phyloP scores from a whole-genome alignment of 2,797 vertebrate genomes.

The Phrynocephalus forsythii region DNA sequence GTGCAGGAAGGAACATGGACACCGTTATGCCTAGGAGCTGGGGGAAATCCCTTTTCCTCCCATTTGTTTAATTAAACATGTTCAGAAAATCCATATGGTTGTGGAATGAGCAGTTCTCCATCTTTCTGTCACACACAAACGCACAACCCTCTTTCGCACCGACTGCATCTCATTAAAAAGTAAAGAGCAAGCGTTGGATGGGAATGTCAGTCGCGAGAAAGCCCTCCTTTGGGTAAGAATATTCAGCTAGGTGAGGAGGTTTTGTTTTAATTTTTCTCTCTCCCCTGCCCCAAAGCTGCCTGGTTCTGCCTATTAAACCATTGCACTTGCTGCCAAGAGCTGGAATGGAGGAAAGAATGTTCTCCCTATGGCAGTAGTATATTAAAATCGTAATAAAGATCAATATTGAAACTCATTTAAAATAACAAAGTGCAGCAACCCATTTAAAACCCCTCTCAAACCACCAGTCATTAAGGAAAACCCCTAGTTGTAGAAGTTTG shows the following conservation, averaged over 20 bases:
- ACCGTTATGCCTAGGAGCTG: neutral
- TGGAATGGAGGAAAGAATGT: too few species aligned
- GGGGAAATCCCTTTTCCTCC: neutral
- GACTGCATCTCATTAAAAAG: slow-evolving; percentile 53
- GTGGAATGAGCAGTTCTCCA: neutral
- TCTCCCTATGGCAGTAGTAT: neutral
- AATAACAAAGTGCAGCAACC: too few species aligned
- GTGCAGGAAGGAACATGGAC: slow-evolving; percentile 28
- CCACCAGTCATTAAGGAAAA: too few species aligned
- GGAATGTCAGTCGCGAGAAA: slow-evolving; percentile 53
- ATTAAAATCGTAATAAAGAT: too few species aligned
- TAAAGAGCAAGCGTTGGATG: slow-evolving; percentile 2
- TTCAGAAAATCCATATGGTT: slow-evolving; percentile 34
- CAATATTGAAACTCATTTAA: too few species aligned
- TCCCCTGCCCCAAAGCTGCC: slow-evolving; percentile 43
- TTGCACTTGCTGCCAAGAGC: neutral
- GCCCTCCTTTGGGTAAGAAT: slow-evolving; percentile 55
- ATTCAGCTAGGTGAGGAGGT: neutral
- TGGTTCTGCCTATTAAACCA: neutral
- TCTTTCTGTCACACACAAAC: neutral
- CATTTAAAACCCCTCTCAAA: too few species aligned
- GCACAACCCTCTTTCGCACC: neutral
- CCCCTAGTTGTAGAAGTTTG: too few species aligned
- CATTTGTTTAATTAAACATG: slow-evolving; percentile 59
- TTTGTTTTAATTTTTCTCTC: slow-evolving; percentile 23